Conservation (phyloP, 2,888 invertebrate species). For the Imbricaverruca yamaguchii region DNA sequence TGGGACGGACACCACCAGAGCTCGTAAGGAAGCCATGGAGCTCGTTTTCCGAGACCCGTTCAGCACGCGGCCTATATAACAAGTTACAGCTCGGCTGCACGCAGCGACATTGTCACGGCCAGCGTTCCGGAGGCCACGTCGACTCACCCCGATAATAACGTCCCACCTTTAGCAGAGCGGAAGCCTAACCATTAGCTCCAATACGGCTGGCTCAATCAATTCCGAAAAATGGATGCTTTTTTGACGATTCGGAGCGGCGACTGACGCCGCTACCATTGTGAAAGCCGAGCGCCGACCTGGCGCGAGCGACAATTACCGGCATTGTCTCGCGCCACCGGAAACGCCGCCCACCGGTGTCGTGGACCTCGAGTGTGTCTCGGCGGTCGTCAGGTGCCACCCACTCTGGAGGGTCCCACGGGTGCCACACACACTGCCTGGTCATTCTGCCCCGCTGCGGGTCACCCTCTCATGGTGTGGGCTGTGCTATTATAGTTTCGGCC, state of each 20-base stretch:
- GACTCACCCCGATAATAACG: too few species aligned
- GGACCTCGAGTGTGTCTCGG: neutral
- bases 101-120: too few species aligned
- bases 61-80: too few species aligned
- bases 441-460: too few species aligned
- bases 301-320: neutral
- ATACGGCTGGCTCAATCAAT: neutral
- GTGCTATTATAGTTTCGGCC: too few species aligned
- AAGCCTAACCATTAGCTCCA: neutral
- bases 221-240: neutral
- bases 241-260: neutral
- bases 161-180: neutral
- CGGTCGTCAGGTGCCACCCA: neutral
- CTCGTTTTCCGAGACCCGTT: too few species aligned
- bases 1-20: too few species aligned
- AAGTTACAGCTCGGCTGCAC: too few species aligned
- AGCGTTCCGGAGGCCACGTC: too few species aligned
- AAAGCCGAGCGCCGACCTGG: neutral
- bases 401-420: neutral
- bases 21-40: too few species aligned
- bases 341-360: neutral
- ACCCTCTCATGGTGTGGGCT: too few species aligned
- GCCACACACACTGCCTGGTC: too few species aligned
- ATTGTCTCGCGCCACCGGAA: neutral
- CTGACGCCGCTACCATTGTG: neutral